A percentile compares a stretch with the other conserved stretches of the same genome.
Conservation (phyloP, 2,888 invertebrate species). For the Andrena flavipes region DNA sequence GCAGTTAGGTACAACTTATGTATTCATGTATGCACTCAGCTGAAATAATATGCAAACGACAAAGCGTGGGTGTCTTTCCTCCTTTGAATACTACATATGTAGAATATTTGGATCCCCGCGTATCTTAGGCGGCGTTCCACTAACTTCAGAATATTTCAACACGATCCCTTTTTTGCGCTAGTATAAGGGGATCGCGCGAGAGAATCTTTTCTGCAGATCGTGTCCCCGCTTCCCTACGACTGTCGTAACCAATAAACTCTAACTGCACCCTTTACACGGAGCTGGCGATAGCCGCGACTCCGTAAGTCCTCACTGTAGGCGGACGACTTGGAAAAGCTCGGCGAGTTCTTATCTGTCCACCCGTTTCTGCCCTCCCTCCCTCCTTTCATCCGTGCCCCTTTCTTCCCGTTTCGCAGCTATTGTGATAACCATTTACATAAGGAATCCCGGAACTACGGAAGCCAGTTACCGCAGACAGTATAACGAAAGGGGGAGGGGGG, state of each 20-base stretch:
- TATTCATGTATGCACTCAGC: too few species aligned
- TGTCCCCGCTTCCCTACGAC: slow-evolving; percentile 53
- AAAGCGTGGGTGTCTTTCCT: too few species aligned
- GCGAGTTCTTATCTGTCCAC: slow-evolving; percentile 72
- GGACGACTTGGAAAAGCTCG: slow-evolving; percentile 74
- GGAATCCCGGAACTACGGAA: slow-evolving; percentile 75
- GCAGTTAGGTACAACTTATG: too few species aligned
- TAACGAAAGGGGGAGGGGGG: slow-evolving; percentile 21
- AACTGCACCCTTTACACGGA: slow-evolving; percentile 76
- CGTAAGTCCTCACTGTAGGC: slow-evolving; percentile 63
- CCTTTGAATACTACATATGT: too few species aligned
- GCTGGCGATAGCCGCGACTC: slow-evolving; percentile 73
- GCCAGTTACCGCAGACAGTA: slow-evolving; percentile 72
- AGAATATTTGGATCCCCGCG: not conserved
- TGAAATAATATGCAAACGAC: too few species aligned
- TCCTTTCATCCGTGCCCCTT: slow-evolving; percentile 19
- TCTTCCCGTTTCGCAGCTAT: slow-evolving; percentile 75
- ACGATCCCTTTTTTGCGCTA: slow-evolving; percentile 11
- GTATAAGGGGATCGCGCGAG: slow-evolving; percentile 42
- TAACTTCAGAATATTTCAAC: slow-evolving; percentile 32
- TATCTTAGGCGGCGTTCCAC: slow-evolving; percentile 1
- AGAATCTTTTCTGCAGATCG: slow-evolving; percentile 64
- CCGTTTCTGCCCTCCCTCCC: slow-evolving; percentile 43
- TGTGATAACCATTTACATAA: slow-evolving; percentile 81
- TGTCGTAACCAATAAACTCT: slow-evolving; percentile 74